These are phyloP conservation scores for Listrodromus nycthemerus DNA, from an alignment of 2,888 invertebrate species.

Conservation along the genomic window DNA sequence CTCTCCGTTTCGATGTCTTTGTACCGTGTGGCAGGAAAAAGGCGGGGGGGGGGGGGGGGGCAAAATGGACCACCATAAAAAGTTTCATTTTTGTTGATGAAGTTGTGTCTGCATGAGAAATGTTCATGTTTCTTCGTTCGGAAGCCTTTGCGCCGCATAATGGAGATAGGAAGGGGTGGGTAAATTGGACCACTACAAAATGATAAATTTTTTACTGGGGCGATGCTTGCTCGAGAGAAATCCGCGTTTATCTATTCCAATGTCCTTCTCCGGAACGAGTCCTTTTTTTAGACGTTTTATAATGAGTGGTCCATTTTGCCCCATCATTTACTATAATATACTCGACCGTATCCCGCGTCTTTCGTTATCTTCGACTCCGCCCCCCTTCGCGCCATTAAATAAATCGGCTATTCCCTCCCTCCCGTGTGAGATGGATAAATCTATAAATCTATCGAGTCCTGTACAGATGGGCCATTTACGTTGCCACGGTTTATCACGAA, in stretches of 20 bases:
- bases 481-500: conserved; percentile 7
- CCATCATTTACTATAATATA: not conserved
- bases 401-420: conserved; percentile 43
- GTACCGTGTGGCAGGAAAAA: not conserved
- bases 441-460: conserved; percentile 49
- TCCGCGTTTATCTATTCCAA: too few species aligned
- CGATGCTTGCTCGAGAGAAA: too few species aligned
- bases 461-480: conserved; percentile 37
- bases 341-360: conserved; percentile 19
- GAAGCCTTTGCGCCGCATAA: too few species aligned
- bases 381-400: conserved; percentile 41
- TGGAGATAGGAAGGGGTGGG: too few species aligned
- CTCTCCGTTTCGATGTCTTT: too few species aligned
- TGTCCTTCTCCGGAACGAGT: not conserved
- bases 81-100: too few species aligned
- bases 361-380: conserved; percentile 44
- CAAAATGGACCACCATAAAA: conserved; percentile 1
- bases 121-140: too few species aligned
- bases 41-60: not conserved
- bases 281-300: not conserved
- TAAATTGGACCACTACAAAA: too few species aligned
- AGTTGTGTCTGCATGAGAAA: too few species aligned
- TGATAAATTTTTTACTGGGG: too few species aligned
- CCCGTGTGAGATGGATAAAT: conserved; percentile 30
- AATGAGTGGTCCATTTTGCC: not conserved